Conservation (phyloP, 2,888 invertebrate genomes). For the Micropterix aruncella region DNA sequence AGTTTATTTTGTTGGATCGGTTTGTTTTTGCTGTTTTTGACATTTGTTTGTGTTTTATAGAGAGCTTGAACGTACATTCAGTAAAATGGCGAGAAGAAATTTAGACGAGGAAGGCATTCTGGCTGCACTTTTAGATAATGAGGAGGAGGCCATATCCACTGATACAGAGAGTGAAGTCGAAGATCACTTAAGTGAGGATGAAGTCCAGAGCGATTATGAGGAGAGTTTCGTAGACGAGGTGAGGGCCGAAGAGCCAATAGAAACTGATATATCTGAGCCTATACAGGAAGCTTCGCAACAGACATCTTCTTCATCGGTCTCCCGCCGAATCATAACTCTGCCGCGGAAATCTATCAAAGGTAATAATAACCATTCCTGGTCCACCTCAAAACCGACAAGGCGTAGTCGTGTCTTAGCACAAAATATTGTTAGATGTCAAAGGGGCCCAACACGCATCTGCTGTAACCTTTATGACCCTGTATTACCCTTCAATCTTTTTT, state of each 20-base stretch:
- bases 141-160: too few species aligned
- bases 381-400: not conserved
- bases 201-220: too few species aligned
- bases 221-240: not conserved
- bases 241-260: not conserved
- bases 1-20: too few species aligned
- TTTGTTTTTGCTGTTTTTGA: too few species aligned
- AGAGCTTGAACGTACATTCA: too few species aligned
- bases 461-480: not conserved
- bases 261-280: not conserved
- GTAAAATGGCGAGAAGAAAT: too few species aligned
- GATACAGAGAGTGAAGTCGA: not conserved
- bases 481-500: not conserved
- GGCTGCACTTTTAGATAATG: too few species aligned
- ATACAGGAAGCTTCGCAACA: not conserved
- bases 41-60: too few species aligned
- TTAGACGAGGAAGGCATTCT: too few species aligned
- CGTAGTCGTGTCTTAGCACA: not conserved
- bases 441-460: not conserved
- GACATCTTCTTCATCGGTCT: not conserved
- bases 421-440: not conserved
- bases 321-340: not conserved
- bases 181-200: not conserved
- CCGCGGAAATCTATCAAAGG: not conserved
- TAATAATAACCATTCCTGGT: not conserved